Conservation (phyloP, 2,888 invertebrate genomes). For the Venustoraphidia nigricollis region DNA sequence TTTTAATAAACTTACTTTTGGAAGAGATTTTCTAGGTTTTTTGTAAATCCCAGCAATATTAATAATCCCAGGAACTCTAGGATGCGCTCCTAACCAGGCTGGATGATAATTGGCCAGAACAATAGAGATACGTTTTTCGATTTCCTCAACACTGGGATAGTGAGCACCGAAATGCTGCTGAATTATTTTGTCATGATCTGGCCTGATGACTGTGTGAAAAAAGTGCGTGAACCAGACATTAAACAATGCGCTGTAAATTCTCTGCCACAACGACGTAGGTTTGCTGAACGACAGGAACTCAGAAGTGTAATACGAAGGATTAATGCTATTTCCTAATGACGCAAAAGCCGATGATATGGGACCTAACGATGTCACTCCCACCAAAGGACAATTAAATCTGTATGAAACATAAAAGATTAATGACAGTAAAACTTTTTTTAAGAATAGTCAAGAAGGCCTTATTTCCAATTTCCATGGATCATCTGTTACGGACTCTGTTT, state of each 20-base stretch:
- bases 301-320: conserved; percentile 9
- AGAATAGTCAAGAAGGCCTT: no score
- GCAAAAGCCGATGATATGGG: conserved; percentile 5
- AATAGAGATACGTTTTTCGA: conserved; percentile 19
- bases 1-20: conserved; percentile 18
- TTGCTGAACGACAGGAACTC: background rate
- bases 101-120: conserved; percentile 25
- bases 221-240: conserved; percentile 3
- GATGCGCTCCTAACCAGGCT: conserved; percentile 21
- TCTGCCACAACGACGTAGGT: background rate
- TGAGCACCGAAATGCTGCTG: conserved; percentile 7
- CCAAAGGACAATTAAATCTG: conserved; percentile 16
- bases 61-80: conserved; percentile 23
- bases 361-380: conserved; percentile 12
- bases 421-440: no score
- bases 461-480: no score
- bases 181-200: conserved; percentile 7
- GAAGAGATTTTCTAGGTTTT: conserved; percentile 21
- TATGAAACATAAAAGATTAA: conserved; percentile 11
- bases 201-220: conserved; percentile 4
- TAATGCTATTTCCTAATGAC: conserved; percentile 12
- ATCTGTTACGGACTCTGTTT: no score
- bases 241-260: conserved; percentile 1
- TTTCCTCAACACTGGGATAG: conserved; percentile 6
- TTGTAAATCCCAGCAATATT: conserved; percentile 26